Conservation (phyloP, 2,797 vertebrate genomes). For the Pseudochaenichthys georgianus region DNA sequence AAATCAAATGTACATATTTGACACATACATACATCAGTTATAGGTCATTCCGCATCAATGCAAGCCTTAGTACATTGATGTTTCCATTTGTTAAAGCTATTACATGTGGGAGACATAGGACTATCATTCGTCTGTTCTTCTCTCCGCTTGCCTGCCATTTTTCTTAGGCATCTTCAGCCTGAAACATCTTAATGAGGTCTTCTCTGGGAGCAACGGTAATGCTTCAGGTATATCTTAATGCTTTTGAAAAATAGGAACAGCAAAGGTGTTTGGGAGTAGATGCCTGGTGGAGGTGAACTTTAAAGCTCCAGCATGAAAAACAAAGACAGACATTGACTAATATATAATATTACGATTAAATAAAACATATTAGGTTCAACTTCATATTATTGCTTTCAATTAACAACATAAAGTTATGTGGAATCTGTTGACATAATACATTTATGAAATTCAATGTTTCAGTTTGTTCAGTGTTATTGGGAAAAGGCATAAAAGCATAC, state of each 20-base stretch:
- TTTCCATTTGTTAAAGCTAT: background rate
- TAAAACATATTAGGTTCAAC: no score
- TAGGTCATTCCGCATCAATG: background rate
- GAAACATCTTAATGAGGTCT: conserved; percentile 38
- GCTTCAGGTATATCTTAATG: background rate
- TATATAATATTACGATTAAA: no score
- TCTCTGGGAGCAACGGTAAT: conserved; percentile 7
- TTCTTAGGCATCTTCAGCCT: conserved; percentile 12
- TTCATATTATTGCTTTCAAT: no score
- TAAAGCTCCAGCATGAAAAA: background rate
- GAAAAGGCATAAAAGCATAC: background rate
- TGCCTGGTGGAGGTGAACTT: background rate
- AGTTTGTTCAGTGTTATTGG: no score
- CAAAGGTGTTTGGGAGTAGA: conserved; percentile 7
- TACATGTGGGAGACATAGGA: background rate
- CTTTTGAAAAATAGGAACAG: conserved; percentile 31
- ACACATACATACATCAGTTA: background rate
- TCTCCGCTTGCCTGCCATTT: conserved; percentile 10
- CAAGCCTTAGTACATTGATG: background rate
- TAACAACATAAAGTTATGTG: no score
- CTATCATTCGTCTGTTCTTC: background rate
- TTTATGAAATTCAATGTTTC: no score
- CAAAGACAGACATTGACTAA: background rate
- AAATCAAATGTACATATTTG: background rate
- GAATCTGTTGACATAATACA: no score